These are phyloP conservation scores for Homarus americanus DNA, from an alignment of 1,140 invertebrate species.

Conservation along the genomic window DNA sequence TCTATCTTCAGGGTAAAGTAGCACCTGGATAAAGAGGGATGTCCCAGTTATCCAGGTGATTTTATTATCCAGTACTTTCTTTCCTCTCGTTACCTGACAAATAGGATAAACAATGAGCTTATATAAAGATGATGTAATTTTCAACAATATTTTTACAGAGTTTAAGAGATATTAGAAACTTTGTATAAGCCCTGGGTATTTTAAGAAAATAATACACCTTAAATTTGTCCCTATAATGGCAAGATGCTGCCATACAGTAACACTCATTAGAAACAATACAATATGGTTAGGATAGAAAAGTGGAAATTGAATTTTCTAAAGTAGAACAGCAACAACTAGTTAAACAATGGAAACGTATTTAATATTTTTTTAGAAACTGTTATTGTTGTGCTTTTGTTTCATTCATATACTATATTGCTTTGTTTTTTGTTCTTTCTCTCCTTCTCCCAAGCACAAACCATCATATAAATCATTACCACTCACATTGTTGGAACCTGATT, in stretches of 20 bases:
- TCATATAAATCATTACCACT: background rate
- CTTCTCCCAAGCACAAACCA: no score
- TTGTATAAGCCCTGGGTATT: background rate
- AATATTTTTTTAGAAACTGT: background rate
- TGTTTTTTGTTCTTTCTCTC: background rate
- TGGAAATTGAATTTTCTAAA: background rate
- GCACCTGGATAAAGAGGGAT: background rate
- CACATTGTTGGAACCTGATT: background rate
- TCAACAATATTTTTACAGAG: constrained; percentile 14
- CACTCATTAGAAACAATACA: background rate
- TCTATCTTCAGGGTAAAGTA: background rate
- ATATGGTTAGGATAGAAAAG: background rate
- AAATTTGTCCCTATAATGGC: background rate
- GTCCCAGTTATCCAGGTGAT: background rate
- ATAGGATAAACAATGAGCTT: constrained; percentile 21
- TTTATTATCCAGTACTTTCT: background rate
- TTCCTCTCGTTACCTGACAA: constrained; percentile 10
- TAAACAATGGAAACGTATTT: background rate
- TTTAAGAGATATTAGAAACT: background rate
- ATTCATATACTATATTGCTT: background rate
- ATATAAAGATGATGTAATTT: constrained; percentile 18
- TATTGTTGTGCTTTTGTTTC: background rate
- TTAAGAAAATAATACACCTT: background rate
- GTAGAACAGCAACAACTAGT: background rate
- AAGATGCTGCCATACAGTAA: background rate